Evolutionary conservation across 2,888 invertebrate genomes (phyloP).

Genomic region (Quadroppia sp.): DNA sequence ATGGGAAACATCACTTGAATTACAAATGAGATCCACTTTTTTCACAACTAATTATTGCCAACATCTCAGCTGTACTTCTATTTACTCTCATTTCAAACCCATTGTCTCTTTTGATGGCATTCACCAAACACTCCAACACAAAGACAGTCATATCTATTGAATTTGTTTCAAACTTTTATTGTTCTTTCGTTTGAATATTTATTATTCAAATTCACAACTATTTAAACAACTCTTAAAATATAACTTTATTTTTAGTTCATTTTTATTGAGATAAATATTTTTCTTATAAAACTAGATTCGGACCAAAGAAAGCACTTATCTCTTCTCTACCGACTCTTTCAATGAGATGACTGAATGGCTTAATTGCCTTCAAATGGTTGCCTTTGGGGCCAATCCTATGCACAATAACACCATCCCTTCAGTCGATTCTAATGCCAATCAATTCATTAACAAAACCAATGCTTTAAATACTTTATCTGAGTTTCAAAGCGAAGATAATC

Average conservation of each 20-base stretch:
- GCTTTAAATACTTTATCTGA: constrained; percentile 13
- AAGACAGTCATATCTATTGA: background rate
- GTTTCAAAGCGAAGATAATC: constrained; percentile 48
- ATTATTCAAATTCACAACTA: background rate
- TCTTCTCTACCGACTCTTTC: constrained; percentile 65
- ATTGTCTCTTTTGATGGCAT: background rate
- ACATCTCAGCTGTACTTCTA: background rate
- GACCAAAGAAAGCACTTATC: constrained; percentile 64
- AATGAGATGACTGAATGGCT: constrained; percentile 72
- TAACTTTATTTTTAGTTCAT: background rate
- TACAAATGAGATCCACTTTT: background rate
- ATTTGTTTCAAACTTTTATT: background rate
- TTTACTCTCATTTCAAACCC: background rate
- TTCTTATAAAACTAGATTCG: constrained; percentile 58
- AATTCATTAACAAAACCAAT: constrained; percentile 14
- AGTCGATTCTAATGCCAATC: constrained; percentile 19
- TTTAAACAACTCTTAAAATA: background rate
- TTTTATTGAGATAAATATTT: background rate
- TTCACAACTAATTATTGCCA: background rate
- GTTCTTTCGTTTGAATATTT: background rate
- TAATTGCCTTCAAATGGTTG: constrained; percentile 40
- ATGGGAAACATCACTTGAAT: constrained; percentile 1
- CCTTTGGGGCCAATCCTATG: constrained; percentile 33
- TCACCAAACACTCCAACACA: background rate
- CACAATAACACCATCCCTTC: background rate